A percentile compares a stretch with the other conserved stretches of the same genome.
Conservation (phyloP, 2,797 vertebrate genomes). For the Prunella strophiata region DNA sequence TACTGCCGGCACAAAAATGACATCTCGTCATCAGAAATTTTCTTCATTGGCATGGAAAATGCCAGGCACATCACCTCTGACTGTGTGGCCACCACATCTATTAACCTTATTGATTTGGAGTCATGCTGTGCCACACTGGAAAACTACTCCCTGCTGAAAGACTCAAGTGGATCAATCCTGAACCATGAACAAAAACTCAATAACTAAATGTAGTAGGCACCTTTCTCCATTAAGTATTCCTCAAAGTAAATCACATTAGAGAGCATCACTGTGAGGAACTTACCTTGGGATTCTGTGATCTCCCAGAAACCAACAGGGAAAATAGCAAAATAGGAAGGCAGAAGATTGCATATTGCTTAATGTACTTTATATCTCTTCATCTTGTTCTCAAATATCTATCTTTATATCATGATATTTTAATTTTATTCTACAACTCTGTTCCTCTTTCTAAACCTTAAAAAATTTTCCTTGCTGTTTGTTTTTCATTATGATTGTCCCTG, state of each 20-base stretch:
- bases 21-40: conserved; percentile 93
- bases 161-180: conserved; percentile 94
- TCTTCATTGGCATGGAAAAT: conserved; percentile 92
- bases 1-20: conserved; percentile 87
- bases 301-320: conserved; percentile 4
- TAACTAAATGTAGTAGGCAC: conserved; percentile 84
- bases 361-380: neutral
- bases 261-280: conserved; percentile 49
- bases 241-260: conserved; percentile 84
- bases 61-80: conserved; percentile 92
- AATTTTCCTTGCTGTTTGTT: neutral
- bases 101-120: conserved; percentile 97
- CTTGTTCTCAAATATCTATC: neutral
- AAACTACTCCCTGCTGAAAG: conserved; percentile 87
- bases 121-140: conserved; percentile 89
- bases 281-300: conserved; percentile 48
- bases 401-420: neutral
- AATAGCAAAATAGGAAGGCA: neutral
- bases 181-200: conserved; percentile 89
- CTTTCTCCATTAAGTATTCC: conserved; percentile 84
- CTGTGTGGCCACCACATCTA: conserved; percentile 92
- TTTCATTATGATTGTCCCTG: neutral
- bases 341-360: neutral
- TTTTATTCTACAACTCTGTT: neutral
- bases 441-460: conserved; percentile 32